Evolutionary conservation across 2,888 invertebrate genomes (phyloP).

Genomic region (Temnothorax ravouxi): DNA sequence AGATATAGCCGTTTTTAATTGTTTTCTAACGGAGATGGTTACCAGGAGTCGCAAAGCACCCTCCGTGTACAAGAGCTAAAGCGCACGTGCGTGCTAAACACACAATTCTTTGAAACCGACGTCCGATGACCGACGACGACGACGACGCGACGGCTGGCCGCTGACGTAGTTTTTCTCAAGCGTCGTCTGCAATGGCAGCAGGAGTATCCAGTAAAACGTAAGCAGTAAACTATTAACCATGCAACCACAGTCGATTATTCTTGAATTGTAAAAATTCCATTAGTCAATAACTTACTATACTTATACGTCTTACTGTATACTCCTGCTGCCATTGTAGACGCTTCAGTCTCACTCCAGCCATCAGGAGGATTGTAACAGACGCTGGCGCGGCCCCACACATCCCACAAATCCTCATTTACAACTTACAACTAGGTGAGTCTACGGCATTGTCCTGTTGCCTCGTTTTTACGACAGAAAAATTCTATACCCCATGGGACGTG

Average conservation of each 20-base stretch:
- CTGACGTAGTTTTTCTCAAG: constrained; percentile 63
- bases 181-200: no score
- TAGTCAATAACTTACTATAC: no score
- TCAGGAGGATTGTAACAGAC: constrained; percentile 55
- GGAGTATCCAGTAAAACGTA: no score
- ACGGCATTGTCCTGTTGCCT: neutral
- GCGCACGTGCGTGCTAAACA: constrained; percentile 72
- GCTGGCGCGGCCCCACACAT: constrained; percentile 46
- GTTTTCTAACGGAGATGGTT: no score
- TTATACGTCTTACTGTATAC: no score
- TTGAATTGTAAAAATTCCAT: no score
- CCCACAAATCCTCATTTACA: constrained; percentile 56
- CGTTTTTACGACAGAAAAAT: constrained; percentile 55
- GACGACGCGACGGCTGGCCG: constrained; percentile 59
- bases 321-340: no score
- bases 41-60: constrained; percentile 59
- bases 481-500: neutral
- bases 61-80: neutral
- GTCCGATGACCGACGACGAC: no score
- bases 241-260: no score
- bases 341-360: constrained; percentile 75
- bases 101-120: constrained; percentile 76
- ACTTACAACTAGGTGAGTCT: constrained; percentile 75
- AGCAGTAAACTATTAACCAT: no score
- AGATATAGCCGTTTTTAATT: no score